Conservation (phyloP, 92 coral and sea anemone genomes). For the Actinostola sp. region DNA sequence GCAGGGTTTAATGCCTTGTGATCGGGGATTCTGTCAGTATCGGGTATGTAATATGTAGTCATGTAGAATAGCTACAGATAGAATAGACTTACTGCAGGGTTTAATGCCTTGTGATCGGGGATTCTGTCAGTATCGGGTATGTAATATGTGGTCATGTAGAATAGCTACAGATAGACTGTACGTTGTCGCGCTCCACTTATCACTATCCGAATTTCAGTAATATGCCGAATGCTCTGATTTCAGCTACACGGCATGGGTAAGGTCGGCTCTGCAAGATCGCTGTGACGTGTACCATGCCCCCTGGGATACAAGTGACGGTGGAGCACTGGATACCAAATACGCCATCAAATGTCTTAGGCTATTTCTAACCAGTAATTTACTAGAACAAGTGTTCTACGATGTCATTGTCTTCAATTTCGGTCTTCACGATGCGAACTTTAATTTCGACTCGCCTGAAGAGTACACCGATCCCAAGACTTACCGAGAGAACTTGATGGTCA, state of each 20-base stretch:
- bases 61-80: neutral
- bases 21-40: slow-evolving; percentile 46
- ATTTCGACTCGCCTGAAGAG: slow-evolving; percentile 51
- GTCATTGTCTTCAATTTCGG: slow-evolving; percentile 85
- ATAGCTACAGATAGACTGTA: neutral
- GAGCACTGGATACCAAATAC: slow-evolving; percentile 86
- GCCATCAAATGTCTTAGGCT: slow-evolving; percentile 69
- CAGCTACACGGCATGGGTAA: slow-evolving; percentile 64
- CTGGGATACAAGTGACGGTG: slow-evolving; percentile 84
- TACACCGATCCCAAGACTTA: slow-evolving; percentile 67
- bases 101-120: slow-evolving; percentile 47
- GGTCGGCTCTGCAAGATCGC: slow-evolving; percentile 47
- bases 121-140: slow-evolving; percentile 46
- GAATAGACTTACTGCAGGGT: neutral
- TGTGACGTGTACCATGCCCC: slow-evolving; percentile 85
- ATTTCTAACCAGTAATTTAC: slow-evolving; percentile 61
- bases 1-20: slow-evolving; percentile 45
- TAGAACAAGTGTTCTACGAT: slow-evolving; percentile 73
- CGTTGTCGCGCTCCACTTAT: no score
- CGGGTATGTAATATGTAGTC: slow-evolving; percentile 19
- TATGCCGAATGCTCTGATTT: no score
- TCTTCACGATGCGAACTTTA: slow-evolving; percentile 77
- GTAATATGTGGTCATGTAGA: neutral
- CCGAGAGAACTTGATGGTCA: slow-evolving; percentile 45
- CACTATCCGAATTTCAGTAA: no score